Conservation (phyloP, 1,140 invertebrate genomes). For the Caenorhabditis tropicalis region DNA sequence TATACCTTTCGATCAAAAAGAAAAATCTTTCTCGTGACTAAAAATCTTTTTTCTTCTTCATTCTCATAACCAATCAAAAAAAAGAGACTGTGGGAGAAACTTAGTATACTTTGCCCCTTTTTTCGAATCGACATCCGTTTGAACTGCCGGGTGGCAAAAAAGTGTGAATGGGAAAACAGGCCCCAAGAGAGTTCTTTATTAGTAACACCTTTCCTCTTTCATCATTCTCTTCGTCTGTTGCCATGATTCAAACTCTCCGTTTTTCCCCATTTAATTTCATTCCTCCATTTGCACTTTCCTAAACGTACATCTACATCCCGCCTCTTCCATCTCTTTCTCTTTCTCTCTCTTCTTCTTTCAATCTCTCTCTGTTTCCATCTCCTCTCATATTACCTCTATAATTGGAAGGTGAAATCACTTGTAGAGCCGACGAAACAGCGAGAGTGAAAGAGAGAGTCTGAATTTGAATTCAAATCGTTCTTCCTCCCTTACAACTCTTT, state of each 20-base stretch:
- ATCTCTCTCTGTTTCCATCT: background rate
- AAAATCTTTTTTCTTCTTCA: background rate
- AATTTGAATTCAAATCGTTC: background rate
- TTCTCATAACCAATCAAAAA: background rate
- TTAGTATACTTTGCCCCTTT: background rate
- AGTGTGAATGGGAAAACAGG: constrained; percentile 35
- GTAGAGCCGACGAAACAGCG: background rate
- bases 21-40: too few species aligned
- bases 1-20: too few species aligned
- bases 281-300: too few species aligned
- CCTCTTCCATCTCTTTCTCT: background rate
- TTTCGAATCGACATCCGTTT: background rate
- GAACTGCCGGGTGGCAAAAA: background rate
- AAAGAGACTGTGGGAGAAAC: constrained; percentile 3
- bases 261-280: too few species aligned
- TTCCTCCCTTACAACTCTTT: background rate
- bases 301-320: too few species aligned
- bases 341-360: background rate
- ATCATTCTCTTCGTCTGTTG: too few species aligned
- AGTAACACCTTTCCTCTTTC: too few species aligned
- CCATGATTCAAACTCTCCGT: too few species aligned
- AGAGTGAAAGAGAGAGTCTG: background rate
- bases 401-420: constrained; percentile 9
- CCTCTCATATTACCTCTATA: background rate
- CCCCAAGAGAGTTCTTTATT: too few species aligned